Evolutionary conservation across 2,113 vertebrate species (phyloP), one percentile per base, ranked within the genome.

Genomic region (Tetraodon nigroviridis): DNA sequence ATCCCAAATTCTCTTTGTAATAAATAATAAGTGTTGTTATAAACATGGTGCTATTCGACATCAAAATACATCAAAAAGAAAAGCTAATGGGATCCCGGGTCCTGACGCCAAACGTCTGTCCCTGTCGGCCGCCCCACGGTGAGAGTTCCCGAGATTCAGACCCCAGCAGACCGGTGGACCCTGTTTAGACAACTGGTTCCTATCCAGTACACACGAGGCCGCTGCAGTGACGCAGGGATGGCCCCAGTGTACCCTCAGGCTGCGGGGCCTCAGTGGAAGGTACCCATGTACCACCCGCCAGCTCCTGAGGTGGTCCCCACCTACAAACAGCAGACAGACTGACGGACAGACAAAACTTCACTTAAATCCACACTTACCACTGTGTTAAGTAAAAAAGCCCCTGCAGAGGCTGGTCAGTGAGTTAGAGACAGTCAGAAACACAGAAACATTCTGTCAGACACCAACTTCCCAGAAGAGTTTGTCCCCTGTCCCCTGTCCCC

Each of bases 131-230:
- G 42, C 81, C 81, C 83, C 83, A 42, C 67, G 78, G 78, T 73
- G 87, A 76, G 79, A 75, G 41, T 80, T 67, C 71, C 68, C 82
- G 67, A 76, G 80, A 48, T 64, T 67, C 75, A 73, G 76, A 79
- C 81, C 69, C 60, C 61, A 64, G 56, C 70, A 68, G 73, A 78
- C 66, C 71, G 75, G 66, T 58, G 21, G 52, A 67, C 64, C 82
- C 77, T 90, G 87, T 90, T 90, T 89, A 79, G 87, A 91, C 89
- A 91, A 90, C 80, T 91, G 90, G 88, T 90, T 89, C 85, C 73
- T 63, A 91, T 91, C 69, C 73, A 19, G 10, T 53, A 42, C 52
- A 40, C 75, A 76, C 51, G 67, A 80, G 65, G 62, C 66, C 15
- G 64, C 75, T 42, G 53, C 50, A 4, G 54, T 48, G 69, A 65